Evolutionary conservation across 1,140 invertebrate genomes (phyloP).

Genomic region (Battus philenor): DNA sequence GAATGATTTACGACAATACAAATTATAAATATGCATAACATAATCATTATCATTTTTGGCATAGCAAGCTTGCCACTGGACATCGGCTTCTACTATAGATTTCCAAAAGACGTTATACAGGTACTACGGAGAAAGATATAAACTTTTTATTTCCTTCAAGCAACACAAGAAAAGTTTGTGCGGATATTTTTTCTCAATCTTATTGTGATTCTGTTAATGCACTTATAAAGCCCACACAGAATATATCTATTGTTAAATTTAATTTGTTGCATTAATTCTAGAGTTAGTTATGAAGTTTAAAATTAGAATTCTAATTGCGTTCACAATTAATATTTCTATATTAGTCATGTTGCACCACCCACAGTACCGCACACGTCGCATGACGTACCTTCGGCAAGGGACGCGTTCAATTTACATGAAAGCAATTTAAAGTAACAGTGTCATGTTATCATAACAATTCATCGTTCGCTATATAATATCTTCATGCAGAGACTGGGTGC

Average conservation of each 20-base stretch:
- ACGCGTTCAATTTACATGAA: constrained; percentile 15
- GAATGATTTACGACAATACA: no score
- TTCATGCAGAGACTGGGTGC: not conserved
- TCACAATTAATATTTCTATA: constrained; percentile 14
- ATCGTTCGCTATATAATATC: not conserved
- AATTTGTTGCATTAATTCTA: not conserved
- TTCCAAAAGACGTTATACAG: no score
- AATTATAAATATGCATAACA: no score
- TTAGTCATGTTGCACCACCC: constrained; percentile 9
- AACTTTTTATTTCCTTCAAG: no score
- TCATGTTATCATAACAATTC: constrained; percentile 10
- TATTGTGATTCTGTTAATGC: not conserved
- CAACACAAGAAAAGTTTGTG: no score
- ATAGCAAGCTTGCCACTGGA: no score
- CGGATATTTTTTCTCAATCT: not conserved
- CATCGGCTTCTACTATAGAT: no score
- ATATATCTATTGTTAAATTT: not conserved
- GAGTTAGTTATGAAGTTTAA: no score
- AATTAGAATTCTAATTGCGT: not conserved
- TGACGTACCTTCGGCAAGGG: constrained; percentile 7
- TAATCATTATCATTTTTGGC: no score
- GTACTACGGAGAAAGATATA: no score
- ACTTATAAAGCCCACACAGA: not conserved
- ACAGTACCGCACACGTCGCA: constrained; percentile 8
- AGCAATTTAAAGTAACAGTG: constrained; percentile 14